phyloP scores from a whole-genome alignment of 2,113 vertebrate genomes.

The Crypturellus undulatus region DNA sequence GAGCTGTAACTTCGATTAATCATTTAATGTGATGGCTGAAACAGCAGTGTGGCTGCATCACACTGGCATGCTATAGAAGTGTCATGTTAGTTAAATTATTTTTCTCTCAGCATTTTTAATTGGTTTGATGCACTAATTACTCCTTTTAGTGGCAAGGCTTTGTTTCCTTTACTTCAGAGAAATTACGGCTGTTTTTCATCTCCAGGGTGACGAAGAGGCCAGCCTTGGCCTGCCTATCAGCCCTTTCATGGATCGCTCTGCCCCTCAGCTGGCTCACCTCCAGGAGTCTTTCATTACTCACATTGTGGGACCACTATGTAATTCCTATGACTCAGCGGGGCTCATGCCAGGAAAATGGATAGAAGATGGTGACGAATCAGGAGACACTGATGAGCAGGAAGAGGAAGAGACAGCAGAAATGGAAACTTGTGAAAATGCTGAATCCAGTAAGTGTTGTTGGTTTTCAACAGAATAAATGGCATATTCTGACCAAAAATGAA shows the following conservation, averaged over 20 bases:
- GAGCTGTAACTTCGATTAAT: not conserved
- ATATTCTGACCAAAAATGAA: not conserved
- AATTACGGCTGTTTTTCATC: not conserved
- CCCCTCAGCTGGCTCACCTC: conserved; percentile 94
- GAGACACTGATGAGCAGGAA: conserved; percentile 80
- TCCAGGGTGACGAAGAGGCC: conserved; percentile 94
- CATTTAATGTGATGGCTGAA: not conserved
- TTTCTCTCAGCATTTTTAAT: not conserved
- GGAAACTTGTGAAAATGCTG: conserved; percentile 86
- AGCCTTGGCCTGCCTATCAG: conserved; percentile 94
- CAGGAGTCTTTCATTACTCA: conserved; percentile 99
- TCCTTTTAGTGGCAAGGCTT: not conserved
- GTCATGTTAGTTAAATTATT: not conserved
- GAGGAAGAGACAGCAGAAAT: conserved; percentile 80
- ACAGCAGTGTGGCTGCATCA: not conserved
- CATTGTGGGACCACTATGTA: conserved; percentile 96
- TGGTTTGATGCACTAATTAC: not conserved
- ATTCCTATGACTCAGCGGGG: conserved; percentile 92
- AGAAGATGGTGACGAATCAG: conserved; percentile 84
- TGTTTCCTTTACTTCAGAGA: not conserved
- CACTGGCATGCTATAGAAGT: rapidly evolving
- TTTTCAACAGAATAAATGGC: not conserved
- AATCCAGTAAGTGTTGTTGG: conserved; percentile 72
- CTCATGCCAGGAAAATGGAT: conserved; percentile 95
- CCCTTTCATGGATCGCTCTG: conserved; percentile 97